A percentile compares a stretch with the other conserved stretches of the same genome.
Evolutionary conservation across 2,113 vertebrate species (phyloP).

Genomic region (Sinocyclocheilus anshuiensis): DNA sequence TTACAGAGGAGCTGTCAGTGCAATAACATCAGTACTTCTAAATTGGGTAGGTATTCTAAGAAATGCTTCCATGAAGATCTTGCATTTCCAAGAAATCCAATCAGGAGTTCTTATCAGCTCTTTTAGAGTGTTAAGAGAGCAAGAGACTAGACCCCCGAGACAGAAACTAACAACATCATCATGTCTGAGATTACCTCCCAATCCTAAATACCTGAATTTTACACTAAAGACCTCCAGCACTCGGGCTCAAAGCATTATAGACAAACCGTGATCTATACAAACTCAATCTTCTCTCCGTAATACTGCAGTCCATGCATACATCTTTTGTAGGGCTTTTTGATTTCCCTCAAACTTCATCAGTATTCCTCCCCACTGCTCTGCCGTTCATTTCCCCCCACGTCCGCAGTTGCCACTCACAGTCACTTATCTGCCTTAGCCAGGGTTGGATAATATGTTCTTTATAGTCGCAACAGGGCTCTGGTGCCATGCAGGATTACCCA

Average conservation of each 20-base stretch:
- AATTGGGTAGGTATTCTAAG: background rate
- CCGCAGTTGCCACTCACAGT: constrained; percentile 35
- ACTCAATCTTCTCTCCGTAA: constrained; percentile 38
- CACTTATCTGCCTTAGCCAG: constrained; percentile 41
- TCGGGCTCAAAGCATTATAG: constrained; percentile 20
- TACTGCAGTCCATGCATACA: constrained; percentile 13
- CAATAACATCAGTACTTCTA: background rate
- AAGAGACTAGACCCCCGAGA: constrained; percentile 20
- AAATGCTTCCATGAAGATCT: constrained; percentile 7
- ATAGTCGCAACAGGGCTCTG: constrained; percentile 5
- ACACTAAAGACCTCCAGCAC: constrained; percentile 44
- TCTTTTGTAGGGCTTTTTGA: constrained; percentile 36
- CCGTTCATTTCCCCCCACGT: constrained; percentile 33
- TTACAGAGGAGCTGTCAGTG: background rate
- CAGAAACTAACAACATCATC: constrained; percentile 19
- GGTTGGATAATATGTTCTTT: constrained; percentile 47
- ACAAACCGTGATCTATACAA: constrained; percentile 42
- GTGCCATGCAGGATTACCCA: constrained; percentile 39
- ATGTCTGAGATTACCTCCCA: constrained; percentile 36
- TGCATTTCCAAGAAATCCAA: constrained; percentile 36
- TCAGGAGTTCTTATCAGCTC: constrained; percentile 17
- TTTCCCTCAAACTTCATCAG: constrained; percentile 47
- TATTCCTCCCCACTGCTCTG: constrained; percentile 25
- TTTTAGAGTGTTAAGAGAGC: constrained; percentile 10
- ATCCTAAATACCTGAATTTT: constrained; percentile 46